phyloP scores from a whole-genome alignment of 2,888 invertebrate species.

The Microctonus aethiopoides region DNA sequence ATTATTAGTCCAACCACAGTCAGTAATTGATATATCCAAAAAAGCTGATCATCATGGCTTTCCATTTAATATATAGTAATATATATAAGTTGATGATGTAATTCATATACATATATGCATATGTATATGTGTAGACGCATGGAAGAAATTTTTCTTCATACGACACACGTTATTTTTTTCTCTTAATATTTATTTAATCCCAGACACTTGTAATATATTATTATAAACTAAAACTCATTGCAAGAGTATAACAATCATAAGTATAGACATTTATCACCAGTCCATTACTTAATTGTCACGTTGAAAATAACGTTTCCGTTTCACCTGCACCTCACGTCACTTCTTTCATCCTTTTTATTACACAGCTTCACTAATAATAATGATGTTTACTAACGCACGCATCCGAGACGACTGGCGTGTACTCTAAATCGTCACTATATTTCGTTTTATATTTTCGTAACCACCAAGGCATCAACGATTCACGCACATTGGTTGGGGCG shows the following conservation, averaged over 20 bases:
- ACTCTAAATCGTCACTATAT: conserved; percentile 13
- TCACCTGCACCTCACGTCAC: neutral
- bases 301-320: neutral
- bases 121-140: too few species aligned
- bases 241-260: neutral
- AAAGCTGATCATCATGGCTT: too few species aligned
- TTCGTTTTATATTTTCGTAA: conserved; percentile 1
- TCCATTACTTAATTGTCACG: neutral
- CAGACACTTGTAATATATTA: neutral
- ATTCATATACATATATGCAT: too few species aligned
- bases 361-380: conserved; percentile 27
- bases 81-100: too few species aligned
- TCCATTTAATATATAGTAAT: too few species aligned
- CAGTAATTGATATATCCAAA: neutral
- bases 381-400: conserved; percentile 59
- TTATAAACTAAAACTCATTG: neutral
- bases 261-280: neutral
- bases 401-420: conserved; percentile 58
- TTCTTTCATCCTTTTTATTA: neutral
- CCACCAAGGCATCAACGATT: neutral
- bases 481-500: conserved; percentile 33
- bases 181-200: neutral
- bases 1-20: conserved; percentile 22
- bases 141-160: neutral
- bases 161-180: neutral